Evolutionary conservation across 1,140 invertebrate genomes (phyloP), one percentile per base, ranked within the genome.

Genomic region (Euwallacea fornicatus): DNA sequence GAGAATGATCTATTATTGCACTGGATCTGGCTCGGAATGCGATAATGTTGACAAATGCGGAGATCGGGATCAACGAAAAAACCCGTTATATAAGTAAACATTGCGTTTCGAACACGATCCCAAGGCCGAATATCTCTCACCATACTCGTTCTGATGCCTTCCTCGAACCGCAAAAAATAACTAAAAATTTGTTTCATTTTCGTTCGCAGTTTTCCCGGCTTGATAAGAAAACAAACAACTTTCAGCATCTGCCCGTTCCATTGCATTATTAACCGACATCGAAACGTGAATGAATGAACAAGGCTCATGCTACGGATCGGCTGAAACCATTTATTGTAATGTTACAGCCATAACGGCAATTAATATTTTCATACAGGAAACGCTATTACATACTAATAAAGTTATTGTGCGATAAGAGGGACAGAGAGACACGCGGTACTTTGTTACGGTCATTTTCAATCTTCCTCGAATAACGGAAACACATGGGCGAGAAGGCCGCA

Each of bases 1-100:
- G 21, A 33, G 21, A 33, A 33, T 33, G 4, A 33, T 33, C 21
- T 33, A 33, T 33, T 33, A 33, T 33, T 33, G 21, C 4, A 33
- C 4, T 33, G 21, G 46, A 50, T 13, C 9, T 50, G 6, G 46
- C 9, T 33, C 9, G 46, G 46, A 50, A 50, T 50, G 46, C 46
- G 46, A 63, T 63, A 63, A 41, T 63, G 46, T 63, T 63, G 61
- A 63, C 61, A 63, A 63, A 61, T n/a, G 59, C 42, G 59, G 33
- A n/a, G 43, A 63, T 63, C 13, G 21, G 15, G 42, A 63, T 60
- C 21, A 41, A 21, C 43, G 44, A 63, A 63, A 63, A 63, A 63
- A 46, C 61, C 61, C 61, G 61, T 63, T 63, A 63, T 50, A 16
- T 63, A 63, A 63, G 61, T 63, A 63, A 63, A 63, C 44, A 63